Evolutionary conservation across 2,888 invertebrate genomes (phyloP).

Genomic region (Norana najaformis): DNA sequence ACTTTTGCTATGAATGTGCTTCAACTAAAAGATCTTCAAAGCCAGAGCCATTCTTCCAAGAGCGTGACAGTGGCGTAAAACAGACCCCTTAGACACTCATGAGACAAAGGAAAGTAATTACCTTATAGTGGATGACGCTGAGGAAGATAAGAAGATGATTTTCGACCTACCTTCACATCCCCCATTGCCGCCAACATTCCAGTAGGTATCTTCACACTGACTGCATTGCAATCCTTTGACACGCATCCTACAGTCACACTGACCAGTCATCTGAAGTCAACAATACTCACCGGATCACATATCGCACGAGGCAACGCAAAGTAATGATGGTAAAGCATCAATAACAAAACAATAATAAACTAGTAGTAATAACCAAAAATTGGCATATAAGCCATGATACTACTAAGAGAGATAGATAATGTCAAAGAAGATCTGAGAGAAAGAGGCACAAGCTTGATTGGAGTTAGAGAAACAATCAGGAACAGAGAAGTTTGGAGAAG

Average conservation of each 20-base stretch:
- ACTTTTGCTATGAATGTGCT: not conserved
- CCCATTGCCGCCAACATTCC: constrained; percentile 44
- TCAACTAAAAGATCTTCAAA: not conserved
- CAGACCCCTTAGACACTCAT: too few relatives aligned
- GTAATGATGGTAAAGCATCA: not conserved
- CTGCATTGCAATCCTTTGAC: constrained; percentile 46
- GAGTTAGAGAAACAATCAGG: too few relatives aligned
- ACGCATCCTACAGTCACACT: constrained; percentile 45
- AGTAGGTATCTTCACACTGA: constrained; percentile 45
- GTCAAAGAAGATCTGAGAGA: too few relatives aligned
- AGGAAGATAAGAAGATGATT: not conserved
- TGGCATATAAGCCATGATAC: not conserved
- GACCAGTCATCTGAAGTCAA: constrained; percentile 45
- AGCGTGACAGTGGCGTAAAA: too few relatives aligned
- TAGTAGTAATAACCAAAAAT: not conserved
- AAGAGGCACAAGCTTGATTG: too few relatives aligned
- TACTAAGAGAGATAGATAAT: too few relatives aligned
- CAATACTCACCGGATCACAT: not conserved
- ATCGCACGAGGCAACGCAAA: not conserved
- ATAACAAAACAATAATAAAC: not conserved
- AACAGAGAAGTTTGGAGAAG: too few relatives aligned
- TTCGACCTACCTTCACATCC: constrained; percentile 47
- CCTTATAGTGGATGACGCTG: not conserved
- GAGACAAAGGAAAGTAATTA: too few relatives aligned
- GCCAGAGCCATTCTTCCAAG: too few relatives aligned